Percentiles rank a stretch among this genome's conserved stretches.
These are phyloP conservation scores for Diaprepes abbreviatus DNA, from an alignment of 2,888 invertebrate genomes.

Conservation along the genomic window DNA sequence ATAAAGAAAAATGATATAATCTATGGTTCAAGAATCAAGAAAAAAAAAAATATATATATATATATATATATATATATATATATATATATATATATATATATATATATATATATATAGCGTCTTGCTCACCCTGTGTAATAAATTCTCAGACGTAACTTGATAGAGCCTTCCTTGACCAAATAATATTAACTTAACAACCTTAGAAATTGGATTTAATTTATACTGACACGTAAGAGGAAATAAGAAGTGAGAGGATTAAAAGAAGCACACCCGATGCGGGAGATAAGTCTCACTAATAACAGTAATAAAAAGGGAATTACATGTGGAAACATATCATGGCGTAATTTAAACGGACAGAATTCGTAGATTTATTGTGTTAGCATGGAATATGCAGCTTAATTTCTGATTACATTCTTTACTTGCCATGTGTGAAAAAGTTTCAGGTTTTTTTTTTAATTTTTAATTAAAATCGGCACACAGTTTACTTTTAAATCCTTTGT, in stretches of 20 bases:
- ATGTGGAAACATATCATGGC: constrained; percentile 27
- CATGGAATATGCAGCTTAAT: not conserved
- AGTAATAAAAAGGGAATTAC: constrained; percentile 41
- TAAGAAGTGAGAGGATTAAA: constrained; percentile 39
- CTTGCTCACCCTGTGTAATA: too few species aligned
- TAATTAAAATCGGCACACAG: too few species aligned
- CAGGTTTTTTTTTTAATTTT: too few species aligned
- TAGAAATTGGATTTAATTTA: constrained; percentile 39
- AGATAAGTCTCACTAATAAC: constrained; percentile 38
- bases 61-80: too few species aligned
- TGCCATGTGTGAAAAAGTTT: too few species aligned
- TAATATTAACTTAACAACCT: constrained; percentile 30
- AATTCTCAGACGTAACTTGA: not conserved
- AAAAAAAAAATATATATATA: too few species aligned
- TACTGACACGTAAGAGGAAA: constrained; percentile 35
- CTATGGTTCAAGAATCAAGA: too few species aligned
- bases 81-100: too few species aligned
- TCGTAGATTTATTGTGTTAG: not conserved
- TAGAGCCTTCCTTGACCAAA: constrained; percentile 27
- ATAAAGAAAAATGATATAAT: too few species aligned
- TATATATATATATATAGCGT: too few species aligned
- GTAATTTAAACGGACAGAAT: constrained; percentile 32
- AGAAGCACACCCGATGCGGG: constrained; percentile 39
- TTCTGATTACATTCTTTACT: too few species aligned
- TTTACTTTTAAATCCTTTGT: too few species aligned